These are phyloP conservation scores for Mnemiopsis leidyi DNA, from an alignment of 37 sponge, comb jelly and placozoan species.

Conservation along the genomic window DNA sequence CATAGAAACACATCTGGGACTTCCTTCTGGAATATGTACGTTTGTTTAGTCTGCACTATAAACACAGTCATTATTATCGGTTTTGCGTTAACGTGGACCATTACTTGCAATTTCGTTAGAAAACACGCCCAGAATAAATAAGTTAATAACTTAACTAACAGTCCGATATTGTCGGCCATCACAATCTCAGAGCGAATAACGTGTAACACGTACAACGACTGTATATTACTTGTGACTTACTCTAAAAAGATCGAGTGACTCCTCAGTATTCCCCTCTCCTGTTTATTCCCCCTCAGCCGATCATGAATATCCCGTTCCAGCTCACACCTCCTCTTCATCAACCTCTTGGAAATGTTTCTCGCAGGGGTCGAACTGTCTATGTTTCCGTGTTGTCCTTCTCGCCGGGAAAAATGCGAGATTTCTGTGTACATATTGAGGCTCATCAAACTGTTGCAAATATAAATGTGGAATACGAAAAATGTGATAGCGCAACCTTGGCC, in stretches of 20 bases:
- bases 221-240: neutral
- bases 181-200: too few relatives aligned
- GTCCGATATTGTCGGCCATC: too few relatives aligned
- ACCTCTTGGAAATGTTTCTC: neutral
- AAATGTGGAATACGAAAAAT: neutral
- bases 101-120: neutral
- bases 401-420: neutral
- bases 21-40: neutral
- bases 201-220: neutral
- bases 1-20: slow-evolving; percentile 9
- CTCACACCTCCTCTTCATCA: neutral
- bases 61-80: neutral
- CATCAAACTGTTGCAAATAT: neutral
- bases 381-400: neutral
- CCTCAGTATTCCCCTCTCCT: neutral
- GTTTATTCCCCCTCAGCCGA: neutral
- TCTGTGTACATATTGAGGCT: neutral
- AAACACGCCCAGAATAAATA: too few relatives aligned
- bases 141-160: too few relatives aligned
- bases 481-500: neutral
- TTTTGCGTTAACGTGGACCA: neutral
- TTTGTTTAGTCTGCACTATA: too few relatives aligned
- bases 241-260: neutral
- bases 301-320: neutral
- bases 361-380: neutral